Percentiles rank a stretch among this genome's conserved stretches.
These are phyloP conservation scores for Eremobia ochroleuca DNA, from an alignment of 2,888 invertebrate species.

Conservation along the genomic window DNA sequence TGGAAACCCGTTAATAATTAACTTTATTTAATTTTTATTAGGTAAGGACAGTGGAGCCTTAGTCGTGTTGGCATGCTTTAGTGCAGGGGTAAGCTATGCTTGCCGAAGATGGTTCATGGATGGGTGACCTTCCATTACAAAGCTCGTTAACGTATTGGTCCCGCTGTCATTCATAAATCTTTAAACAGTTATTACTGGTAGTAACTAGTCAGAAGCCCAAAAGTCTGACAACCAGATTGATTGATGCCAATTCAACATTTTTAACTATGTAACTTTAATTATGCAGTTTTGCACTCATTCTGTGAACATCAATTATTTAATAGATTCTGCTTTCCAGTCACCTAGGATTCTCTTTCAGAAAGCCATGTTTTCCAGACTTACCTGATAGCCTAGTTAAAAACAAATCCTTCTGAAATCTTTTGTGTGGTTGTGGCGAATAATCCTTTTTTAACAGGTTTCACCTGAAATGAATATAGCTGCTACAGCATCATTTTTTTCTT, in stretches of 20 bases:
- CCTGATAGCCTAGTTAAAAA: not conserved
- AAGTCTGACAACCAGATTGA: not conserved
- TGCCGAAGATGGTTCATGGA: too few species aligned
- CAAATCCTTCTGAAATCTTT: too few species aligned
- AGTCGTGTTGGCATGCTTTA: too few species aligned
- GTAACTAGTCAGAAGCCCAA: not conserved
- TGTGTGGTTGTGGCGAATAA: not conserved
- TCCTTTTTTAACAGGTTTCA: not conserved
- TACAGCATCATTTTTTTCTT: constrained; percentile 49
- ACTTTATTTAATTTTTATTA: too few species aligned
- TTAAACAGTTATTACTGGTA: not conserved
- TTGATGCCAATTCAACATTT: not conserved
- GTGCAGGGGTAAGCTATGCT: too few species aligned
- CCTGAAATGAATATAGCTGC: not conserved
- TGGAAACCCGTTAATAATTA: too few species aligned
- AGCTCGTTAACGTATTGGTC: not conserved
- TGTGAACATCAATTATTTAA: not conserved
- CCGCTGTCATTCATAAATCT: not conserved
- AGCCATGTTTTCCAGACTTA: not conserved
- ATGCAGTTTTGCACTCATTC: not conserved
- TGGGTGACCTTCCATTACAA: not conserved
- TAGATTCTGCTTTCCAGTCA: not conserved
- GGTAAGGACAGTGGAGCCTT: too few species aligned
- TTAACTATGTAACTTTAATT: too few species aligned
- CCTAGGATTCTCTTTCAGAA: not conserved